Evolutionary conservation across 2,797 vertebrate species (phyloP).

Genomic region (Helarctos malayanus): DNA sequence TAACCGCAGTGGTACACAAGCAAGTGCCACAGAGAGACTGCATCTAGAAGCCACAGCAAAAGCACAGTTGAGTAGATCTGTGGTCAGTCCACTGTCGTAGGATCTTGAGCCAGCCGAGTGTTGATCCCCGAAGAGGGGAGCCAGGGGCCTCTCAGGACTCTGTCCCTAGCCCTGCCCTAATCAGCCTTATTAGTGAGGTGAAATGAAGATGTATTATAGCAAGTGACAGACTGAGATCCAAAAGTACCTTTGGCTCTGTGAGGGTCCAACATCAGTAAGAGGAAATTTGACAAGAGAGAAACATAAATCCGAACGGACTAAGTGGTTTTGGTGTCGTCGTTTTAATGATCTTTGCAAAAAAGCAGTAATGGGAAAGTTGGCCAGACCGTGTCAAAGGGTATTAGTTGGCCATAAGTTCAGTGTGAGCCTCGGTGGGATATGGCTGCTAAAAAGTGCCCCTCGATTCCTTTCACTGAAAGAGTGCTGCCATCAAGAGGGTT

Average conservation of each 20-base stretch:
- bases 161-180: background rate
- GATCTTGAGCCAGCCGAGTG: background rate
- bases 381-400: background rate
- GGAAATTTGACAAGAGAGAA: background rate
- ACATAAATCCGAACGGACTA: background rate
- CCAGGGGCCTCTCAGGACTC: no score
- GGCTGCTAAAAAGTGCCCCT: background rate
- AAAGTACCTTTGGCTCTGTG: background rate
- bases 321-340: background rate
- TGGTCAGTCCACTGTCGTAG: background rate
- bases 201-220: background rate
- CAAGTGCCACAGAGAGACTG: background rate
- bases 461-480: background rate
- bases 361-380: background rate
- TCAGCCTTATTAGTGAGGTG: background rate
- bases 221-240: background rate
- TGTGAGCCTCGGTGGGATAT: background rate
- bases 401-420: background rate
- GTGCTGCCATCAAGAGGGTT: background rate
- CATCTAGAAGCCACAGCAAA: background rate
- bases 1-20: background rate
- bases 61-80: background rate
- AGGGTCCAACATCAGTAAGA: background rate
- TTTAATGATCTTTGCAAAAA: background rate
- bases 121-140: background rate